phyloP scores from a whole-genome alignment of 2,797 vertebrate genomes.

The Darevskia mixta region DNA sequence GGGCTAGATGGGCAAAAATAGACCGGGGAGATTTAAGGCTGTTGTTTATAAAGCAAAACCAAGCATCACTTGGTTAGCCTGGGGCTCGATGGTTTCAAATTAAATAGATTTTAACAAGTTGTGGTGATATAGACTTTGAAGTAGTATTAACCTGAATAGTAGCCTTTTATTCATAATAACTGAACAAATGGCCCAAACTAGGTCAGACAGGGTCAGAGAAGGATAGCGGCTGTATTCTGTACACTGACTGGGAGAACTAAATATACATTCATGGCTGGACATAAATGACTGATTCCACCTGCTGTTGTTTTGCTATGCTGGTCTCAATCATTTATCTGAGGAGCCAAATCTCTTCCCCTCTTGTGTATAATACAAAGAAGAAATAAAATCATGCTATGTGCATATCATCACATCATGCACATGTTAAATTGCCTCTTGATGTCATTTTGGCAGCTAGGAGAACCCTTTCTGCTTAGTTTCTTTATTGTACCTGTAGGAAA shows the following conservation, averaged over 20 bases:
- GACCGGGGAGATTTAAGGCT: not conserved
- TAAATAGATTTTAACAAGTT: not conserved
- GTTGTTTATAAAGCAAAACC: not conserved
- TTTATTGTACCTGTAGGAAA: conserved; percentile 60
- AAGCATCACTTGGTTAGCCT: not conserved
- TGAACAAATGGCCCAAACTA: not conserved
- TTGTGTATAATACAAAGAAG: conserved; percentile 47
- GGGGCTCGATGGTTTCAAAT: not conserved
- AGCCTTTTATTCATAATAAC: not conserved
- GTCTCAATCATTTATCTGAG: conserved; percentile 52
- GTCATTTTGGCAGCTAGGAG: conserved; percentile 36
- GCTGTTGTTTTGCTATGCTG: conserved; percentile 35
- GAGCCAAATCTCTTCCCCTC: conserved; percentile 20
- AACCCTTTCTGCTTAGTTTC: conserved; percentile 41
- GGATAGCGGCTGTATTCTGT: not conserved
- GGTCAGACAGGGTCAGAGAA: no score
- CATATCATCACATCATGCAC: conserved; percentile 14
- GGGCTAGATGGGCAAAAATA: not conserved
- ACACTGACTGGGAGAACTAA: not conserved
- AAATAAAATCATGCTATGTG: conserved; percentile 51
- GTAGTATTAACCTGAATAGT: not conserved
- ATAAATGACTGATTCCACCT: not conserved
- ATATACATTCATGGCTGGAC: not conserved
- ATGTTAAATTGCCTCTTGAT: not conserved
- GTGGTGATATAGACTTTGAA: not conserved